Evolutionary conservation across 2,113 vertebrate species (phyloP).

Genomic region (Ceyx cyanopectus): DNA sequence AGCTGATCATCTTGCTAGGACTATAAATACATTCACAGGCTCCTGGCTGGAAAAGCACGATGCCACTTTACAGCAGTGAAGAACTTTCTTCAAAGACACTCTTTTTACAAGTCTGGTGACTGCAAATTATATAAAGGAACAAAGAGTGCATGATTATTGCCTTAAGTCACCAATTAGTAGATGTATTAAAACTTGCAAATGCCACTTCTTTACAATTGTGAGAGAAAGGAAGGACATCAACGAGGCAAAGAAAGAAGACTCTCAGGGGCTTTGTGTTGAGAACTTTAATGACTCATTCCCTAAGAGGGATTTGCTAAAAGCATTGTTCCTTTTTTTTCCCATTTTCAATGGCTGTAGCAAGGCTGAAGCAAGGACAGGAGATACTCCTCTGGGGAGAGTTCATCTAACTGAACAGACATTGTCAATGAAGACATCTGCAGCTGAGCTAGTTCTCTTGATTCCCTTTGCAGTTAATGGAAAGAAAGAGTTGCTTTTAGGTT

Average conservation of each 20-base stretch:
- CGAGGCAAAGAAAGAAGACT: not conserved
- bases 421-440: not conserved
- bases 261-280: not conserved
- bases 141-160: not conserved
- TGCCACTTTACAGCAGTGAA: not conserved
- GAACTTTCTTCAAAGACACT: not conserved
- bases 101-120: not conserved
- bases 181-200: not conserved
- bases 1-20: not conserved
- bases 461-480: not conserved
- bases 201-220: not conserved
- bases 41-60: not conserved
- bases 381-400: not conserved
- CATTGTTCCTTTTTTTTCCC: not conserved
- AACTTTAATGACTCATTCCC: not conserved
- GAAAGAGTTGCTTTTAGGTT: not conserved
- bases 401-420: not conserved
- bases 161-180: not conserved
- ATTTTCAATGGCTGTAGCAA: not conserved
- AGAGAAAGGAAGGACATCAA: not conserved
- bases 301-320: not conserved
- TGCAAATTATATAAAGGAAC: not conserved
- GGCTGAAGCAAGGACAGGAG: not conserved
- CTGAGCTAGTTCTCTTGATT: not conserved
- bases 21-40: not conserved